These are phyloP conservation scores for Periplaneta americana DNA, from an alignment of 1,140 invertebrate genomes.

Conservation along the genomic window DNA sequence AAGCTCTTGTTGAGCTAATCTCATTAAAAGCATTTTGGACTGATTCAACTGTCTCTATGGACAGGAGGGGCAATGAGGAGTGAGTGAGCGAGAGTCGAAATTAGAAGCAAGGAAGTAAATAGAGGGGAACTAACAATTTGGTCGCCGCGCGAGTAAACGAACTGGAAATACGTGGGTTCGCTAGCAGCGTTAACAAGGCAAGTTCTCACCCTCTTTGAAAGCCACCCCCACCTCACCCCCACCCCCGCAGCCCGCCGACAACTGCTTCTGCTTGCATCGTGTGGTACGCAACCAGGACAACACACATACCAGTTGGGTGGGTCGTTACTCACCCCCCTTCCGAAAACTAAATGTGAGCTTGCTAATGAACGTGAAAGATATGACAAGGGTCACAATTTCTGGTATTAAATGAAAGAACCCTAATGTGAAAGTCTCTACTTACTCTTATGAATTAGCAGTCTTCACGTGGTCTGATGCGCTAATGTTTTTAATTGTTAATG, in stretches of 20 bases:
- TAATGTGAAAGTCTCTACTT: too few relatives aligned
- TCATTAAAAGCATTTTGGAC: conserved; percentile 9
- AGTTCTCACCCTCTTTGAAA: background rate
- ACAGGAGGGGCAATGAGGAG: background rate
- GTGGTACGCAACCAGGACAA: background rate
- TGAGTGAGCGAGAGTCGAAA: background rate
- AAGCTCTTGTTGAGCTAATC: conserved; percentile 1
- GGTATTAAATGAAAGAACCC: background rate
- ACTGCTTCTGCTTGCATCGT: background rate
- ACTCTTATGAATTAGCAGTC: too few relatives aligned
- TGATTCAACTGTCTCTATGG: conserved; percentile 4
- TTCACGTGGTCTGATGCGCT: too few relatives aligned
- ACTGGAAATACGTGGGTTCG: conserved; percentile 2
- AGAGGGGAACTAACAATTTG: background rate
- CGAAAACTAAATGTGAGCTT: background rate
- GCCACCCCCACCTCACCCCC: background rate
- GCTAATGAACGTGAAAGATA: background rate
- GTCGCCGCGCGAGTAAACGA: conserved; percentile 5
- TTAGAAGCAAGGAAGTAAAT: background rate
- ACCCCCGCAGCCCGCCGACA: background rate
- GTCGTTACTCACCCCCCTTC: background rate
- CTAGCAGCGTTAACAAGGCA: background rate
- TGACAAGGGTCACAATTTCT: background rate
- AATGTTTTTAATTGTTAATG: too few relatives aligned
- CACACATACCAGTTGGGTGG: background rate